Percentiles rank a stretch among this genome's conserved stretches.
Conservation (phyloP, 2,888 invertebrate species). For the Eupithecia dodoneata region DNA sequence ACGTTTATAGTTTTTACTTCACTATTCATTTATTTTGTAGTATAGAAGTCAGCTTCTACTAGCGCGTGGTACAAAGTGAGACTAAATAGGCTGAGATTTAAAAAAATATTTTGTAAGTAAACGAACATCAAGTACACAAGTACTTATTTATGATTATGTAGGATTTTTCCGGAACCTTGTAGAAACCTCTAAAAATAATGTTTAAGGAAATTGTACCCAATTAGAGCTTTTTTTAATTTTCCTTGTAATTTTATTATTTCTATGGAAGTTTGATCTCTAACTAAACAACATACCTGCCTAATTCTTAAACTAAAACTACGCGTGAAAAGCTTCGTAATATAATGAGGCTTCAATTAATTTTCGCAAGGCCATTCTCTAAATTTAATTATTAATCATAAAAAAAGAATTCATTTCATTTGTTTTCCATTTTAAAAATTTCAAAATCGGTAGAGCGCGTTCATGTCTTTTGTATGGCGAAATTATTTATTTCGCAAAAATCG, state of each 20-base stretch:
- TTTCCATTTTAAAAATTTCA: background rate
- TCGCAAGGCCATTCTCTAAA: background rate
- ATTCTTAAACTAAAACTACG: too few species aligned
- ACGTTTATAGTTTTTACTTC: background rate
- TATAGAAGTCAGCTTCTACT: too few species aligned
- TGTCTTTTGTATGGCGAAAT: background rate
- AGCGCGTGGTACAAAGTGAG: too few species aligned
- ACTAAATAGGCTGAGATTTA: too few species aligned
- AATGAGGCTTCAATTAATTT: too few species aligned
- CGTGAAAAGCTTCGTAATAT: too few species aligned
- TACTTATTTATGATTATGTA: background rate
- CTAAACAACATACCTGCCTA: background rate
- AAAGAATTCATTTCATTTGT: background rate
- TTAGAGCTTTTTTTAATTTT: background rate
- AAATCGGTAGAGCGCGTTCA: conserved; percentile 8
- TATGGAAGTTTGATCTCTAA: background rate
- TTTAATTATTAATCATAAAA: too few species aligned
- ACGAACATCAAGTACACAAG: too few species aligned
- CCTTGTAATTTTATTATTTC: background rate
- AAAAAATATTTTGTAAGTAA: too few species aligned
- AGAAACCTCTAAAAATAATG: background rate
- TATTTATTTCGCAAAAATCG: background rate
- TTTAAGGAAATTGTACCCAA: background rate
- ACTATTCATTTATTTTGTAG: background rate
- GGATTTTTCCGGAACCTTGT: background rate